Conservation (phyloP, 2,113 vertebrate species). For the Sturnira hondurensis region DNA sequence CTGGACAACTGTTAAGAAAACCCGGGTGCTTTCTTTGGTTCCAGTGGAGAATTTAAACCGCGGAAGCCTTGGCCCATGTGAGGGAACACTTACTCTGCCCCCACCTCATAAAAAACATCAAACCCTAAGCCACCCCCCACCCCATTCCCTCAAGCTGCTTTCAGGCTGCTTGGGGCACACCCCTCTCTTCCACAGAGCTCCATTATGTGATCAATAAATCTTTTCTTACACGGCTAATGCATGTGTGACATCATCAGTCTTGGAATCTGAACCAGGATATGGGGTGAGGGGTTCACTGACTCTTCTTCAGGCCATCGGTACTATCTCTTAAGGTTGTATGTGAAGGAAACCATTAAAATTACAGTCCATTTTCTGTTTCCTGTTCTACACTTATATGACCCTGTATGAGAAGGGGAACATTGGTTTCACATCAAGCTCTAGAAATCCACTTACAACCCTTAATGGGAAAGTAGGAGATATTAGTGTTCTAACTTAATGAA, state of each 20-base stretch:
- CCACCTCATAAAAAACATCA: not conserved
- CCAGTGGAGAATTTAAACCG: not conserved
- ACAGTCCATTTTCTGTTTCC: not conserved
- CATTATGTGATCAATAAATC: not conserved
- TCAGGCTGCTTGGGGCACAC: not conserved
- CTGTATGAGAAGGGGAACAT: not conserved
- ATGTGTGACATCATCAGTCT: not conserved
- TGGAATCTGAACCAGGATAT: not conserved
- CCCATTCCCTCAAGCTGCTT: not conserved
- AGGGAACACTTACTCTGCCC: not conserved
- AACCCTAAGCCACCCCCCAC: not conserved
- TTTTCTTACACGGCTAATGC: not conserved
- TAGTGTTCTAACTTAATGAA: not conserved
- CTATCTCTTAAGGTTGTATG: not conserved
- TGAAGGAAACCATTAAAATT: not conserved
- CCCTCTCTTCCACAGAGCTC: not conserved
- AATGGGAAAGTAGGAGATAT: not conserved
- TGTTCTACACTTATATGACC: not conserved
- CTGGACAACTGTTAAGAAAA: not conserved
- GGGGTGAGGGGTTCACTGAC: fast-evolving
- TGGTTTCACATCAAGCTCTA: not conserved
- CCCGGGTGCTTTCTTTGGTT: not conserved
- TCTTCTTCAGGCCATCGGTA: not conserved
- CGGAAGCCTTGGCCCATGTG: not conserved
- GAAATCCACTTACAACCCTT: not conserved